Conservation (phyloP, 2,888 invertebrate genomes). For the Lissonota sp. region DNA sequence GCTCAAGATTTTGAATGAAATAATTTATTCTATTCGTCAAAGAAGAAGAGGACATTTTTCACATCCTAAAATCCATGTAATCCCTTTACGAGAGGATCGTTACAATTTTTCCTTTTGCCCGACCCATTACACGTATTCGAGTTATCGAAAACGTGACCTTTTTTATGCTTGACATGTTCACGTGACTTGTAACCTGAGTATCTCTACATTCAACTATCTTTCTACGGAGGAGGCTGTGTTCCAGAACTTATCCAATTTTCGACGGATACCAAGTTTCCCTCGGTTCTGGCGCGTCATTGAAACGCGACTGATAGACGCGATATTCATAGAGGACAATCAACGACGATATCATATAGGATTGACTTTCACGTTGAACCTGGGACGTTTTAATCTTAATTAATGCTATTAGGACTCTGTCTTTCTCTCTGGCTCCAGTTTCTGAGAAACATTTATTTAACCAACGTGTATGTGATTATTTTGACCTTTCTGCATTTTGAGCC, state of each 20-base stretch:
- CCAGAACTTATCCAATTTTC: constrained; percentile 62
- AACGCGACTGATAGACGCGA: neutral
- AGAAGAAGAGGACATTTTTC: too few relatives aligned
- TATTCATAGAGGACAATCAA: constrained; percentile 40
- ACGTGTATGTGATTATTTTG: too few relatives aligned
- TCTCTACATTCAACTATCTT: too few relatives aligned
- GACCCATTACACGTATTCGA: neutral
- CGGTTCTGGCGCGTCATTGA: constrained; percentile 8
- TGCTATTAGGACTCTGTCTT: too few relatives aligned
- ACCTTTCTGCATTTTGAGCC: too few relatives aligned
- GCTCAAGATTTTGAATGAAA: too few relatives aligned
- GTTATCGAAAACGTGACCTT: constrained; percentile 40
- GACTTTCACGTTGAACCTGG: neutral
- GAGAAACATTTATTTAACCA: too few relatives aligned
- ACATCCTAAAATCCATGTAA: too few relatives aligned
- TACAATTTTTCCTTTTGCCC: constrained; percentile 3
- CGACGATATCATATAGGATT: constrained; percentile 24
- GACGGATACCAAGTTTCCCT: constrained; percentile 23
- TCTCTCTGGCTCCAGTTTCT: too few relatives aligned
- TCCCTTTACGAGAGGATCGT: too few relatives aligned
- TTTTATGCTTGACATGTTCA: constrained; percentile 15
- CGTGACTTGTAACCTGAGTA: neutral
- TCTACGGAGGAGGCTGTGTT: too few relatives aligned
- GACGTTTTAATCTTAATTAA: neutral
- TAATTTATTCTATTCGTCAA: too few relatives aligned